Percentiles rank a stretch among this genome's conserved stretches.
These are phyloP conservation scores for Anabas testudineus DNA, from an alignment of 2,797 vertebrate genomes.

Conservation along the genomic window DNA sequence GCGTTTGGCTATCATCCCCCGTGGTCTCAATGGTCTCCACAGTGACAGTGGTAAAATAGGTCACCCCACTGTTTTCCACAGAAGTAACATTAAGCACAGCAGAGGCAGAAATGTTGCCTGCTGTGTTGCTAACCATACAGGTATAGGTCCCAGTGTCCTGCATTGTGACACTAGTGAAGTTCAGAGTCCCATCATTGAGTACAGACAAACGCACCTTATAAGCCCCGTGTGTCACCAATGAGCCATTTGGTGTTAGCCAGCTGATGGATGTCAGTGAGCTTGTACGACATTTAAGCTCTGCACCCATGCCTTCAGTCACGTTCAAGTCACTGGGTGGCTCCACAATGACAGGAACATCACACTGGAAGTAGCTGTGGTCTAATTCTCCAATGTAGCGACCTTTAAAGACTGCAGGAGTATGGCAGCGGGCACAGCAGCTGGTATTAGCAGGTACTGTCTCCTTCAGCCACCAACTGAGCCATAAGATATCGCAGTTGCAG, in stretches of 20 bases:
- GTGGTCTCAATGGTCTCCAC: conserved; percentile 96
- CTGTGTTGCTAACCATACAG: conserved; percentile 98
- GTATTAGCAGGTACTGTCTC: conserved; percentile 98
- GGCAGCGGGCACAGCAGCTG: conserved; percentile 97
- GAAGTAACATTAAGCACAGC: conserved; percentile 97
- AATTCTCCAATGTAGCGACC: conserved; percentile 98
- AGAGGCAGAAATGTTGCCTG: conserved; percentile 97
- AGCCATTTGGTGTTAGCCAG: conserved; percentile 98
- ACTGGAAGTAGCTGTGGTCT: conserved; percentile 98
- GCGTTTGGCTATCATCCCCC: conserved; percentile 92
- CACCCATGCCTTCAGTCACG: conserved; percentile 97
- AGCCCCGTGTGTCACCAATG: conserved; percentile 95
- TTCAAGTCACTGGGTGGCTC: conserved; percentile 98
- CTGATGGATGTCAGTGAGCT: conserved; percentile 96
- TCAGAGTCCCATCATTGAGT: conserved; percentile 96
- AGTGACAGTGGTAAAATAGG: conserved; percentile 98
- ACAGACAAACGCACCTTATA: conserved; percentile 95
- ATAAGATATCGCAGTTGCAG: conserved; percentile 99
- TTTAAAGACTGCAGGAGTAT: conserved; percentile 91
- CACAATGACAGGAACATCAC: conserved; percentile 95
- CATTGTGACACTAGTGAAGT: conserved; percentile 95
- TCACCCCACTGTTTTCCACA: conserved; percentile 92
- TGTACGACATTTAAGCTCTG: conserved; percentile 96
- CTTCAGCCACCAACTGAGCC: conserved; percentile 99
- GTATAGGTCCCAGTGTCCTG: conserved; percentile 98